A percentile compares a stretch with the other conserved stretches of the same genome.
phyloP scores from a whole-genome alignment of 2,888 invertebrate species.

The Folsomia candida region DNA sequence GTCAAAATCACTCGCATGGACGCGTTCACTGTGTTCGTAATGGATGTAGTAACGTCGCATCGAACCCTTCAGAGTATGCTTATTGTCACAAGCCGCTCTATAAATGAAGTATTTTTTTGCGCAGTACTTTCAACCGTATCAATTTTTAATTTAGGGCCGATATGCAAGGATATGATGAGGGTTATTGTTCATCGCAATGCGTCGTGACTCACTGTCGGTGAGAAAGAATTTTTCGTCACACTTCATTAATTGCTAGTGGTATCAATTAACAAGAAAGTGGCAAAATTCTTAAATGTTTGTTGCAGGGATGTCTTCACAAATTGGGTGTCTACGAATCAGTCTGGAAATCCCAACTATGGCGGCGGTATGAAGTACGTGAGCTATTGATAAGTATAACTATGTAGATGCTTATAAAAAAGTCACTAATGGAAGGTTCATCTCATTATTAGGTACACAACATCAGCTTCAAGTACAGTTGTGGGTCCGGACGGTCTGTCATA shows the following conservation, averaged over 20 bases:
- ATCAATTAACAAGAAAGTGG: too few relatives aligned
- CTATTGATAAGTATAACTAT: background rate
- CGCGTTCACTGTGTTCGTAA: slow-evolving; percentile 49
- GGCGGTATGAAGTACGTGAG: slow-evolving; percentile 42
- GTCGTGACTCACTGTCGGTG: slow-evolving; percentile 59
- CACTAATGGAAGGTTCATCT: too few relatives aligned
- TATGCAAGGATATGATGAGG: slow-evolving; percentile 53
- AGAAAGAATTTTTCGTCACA: too few relatives aligned
- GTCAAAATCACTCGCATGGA: slow-evolving; percentile 45
- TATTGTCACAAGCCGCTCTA: too few relatives aligned
- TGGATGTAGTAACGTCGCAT: slow-evolving; percentile 57
- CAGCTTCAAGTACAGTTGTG: slow-evolving; percentile 34
- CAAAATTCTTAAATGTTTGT: too few relatives aligned
- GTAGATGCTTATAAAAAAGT: too few relatives aligned
- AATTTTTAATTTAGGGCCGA: background rate
- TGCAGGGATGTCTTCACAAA: slow-evolving; percentile 85
- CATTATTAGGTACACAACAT: slow-evolving; percentile 38
- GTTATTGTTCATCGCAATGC: slow-evolving; percentile 59
- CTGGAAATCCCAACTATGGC: slow-evolving; percentile 58
- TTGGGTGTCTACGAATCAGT: slow-evolving; percentile 80
- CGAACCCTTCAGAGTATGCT: slow-evolving; percentile 55
- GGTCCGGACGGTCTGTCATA: slow-evolving; percentile 42
- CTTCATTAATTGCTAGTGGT: too few relatives aligned
- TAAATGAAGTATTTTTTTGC: background rate
- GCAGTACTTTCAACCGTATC: background rate